phyloP scores from a whole-genome alignment of 2,888 invertebrate species.

The Spialia ferax region DNA sequence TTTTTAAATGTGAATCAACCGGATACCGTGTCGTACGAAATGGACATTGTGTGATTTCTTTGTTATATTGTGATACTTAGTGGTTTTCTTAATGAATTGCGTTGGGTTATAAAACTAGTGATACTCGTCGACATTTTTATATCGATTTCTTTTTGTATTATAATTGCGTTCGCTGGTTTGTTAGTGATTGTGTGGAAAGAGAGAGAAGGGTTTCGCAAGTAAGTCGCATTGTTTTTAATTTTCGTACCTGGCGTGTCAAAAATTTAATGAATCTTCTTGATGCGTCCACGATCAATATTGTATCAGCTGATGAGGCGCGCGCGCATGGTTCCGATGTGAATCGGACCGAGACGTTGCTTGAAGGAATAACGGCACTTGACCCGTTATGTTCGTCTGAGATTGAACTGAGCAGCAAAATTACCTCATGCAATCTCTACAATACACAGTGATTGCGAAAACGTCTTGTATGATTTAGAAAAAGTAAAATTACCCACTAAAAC shows the following conservation, averaged over 20 bases:
- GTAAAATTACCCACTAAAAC: background rate
- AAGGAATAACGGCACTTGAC: slow-evolving; percentile 53
- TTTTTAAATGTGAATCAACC: slow-evolving; percentile 53
- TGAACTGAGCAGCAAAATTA: slow-evolving; percentile 25
- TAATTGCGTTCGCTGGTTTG: slow-evolving; percentile 24
- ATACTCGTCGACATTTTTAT: slow-evolving; percentile 54
- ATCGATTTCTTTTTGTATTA: slow-evolving; percentile 44
- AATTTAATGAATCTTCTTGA: slow-evolving; percentile 43
- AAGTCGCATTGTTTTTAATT: slow-evolving; percentile 17
- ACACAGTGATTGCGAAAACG: background rate
- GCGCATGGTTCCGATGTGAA: slow-evolving; percentile 57
- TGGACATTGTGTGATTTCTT: slow-evolving; percentile 55
- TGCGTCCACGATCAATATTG: slow-evolving; percentile 49
- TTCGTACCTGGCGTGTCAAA: background rate
- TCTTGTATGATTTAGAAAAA: background rate
- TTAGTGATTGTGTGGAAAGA: slow-evolving; percentile 24
- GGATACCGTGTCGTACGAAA: slow-evolving; percentile 51
- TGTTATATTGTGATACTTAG: slow-evolving; percentile 67
- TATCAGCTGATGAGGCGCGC: slow-evolving; percentile 63
- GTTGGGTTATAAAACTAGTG: slow-evolving; percentile 41
- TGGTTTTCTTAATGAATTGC: slow-evolving; percentile 51
- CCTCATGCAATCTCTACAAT: slow-evolving; percentile 1
- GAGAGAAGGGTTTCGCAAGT: slow-evolving; percentile 21
- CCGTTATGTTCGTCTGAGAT: slow-evolving; percentile 45
- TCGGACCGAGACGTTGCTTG: slow-evolving; percentile 59